Evolutionary conservation across 2,797 vertebrate genomes (phyloP).

Genomic region (Dromococcyx pavoninus): DNA sequence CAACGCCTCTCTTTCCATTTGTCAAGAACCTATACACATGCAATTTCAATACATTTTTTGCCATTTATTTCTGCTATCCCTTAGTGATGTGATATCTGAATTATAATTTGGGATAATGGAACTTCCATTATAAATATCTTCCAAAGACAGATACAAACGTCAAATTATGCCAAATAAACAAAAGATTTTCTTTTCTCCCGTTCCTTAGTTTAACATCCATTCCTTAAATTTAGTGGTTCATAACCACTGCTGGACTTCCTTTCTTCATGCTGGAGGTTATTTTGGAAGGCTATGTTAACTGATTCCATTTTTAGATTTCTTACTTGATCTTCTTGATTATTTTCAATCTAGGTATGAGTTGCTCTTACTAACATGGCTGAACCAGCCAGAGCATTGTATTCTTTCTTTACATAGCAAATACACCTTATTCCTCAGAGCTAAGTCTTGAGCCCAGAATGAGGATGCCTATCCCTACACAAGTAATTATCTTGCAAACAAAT

Average conservation of each 20-base stretch:
- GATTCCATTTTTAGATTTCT: background rate
- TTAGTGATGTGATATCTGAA: background rate
- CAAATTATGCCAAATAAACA: background rate
- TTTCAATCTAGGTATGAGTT: background rate
- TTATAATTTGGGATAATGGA: background rate
- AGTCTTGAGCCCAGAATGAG: background rate
- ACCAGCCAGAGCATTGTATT: background rate
- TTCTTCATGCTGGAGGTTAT: background rate
- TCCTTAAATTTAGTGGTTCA: background rate
- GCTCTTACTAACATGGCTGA: background rate
- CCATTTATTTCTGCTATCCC: background rate
- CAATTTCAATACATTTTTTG: background rate
- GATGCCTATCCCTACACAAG: background rate
- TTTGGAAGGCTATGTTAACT: background rate
- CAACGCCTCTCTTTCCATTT: background rate
- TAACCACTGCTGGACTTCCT: background rate
- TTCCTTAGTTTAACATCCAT: background rate
- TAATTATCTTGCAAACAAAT: background rate
- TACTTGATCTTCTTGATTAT: background rate
- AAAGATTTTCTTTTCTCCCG: background rate
- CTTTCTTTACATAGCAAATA: background rate
- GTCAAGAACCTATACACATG: background rate
- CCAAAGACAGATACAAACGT: background rate
- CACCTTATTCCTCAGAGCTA: background rate
- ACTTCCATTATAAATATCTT: background rate